Conservation (phyloP, 2,888 invertebrate species). For the Ligdia adustata region DNA sequence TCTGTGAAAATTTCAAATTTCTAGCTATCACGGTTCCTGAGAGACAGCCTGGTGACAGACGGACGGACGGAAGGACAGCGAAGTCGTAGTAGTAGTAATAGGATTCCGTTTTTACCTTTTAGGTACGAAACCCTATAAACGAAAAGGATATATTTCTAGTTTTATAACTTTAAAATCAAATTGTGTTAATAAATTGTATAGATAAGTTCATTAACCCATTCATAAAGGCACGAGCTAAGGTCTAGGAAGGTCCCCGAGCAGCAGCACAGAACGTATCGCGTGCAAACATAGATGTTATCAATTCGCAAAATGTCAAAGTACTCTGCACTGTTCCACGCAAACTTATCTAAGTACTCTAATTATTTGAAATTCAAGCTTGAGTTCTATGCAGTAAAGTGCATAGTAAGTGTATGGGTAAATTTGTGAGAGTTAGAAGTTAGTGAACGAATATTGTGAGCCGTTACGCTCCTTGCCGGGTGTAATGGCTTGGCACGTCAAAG, state of each 20-base stretch:
- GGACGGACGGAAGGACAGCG: too few relatives aligned
- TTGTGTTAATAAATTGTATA: too few relatives aligned
- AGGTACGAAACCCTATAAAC: too few relatives aligned
- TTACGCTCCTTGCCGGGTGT: constrained; percentile 44
- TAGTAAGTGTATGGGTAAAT: constrained; percentile 30
- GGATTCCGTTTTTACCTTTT: too few relatives aligned
- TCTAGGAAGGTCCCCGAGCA: constrained; percentile 10
- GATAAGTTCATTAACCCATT: constrained; percentile 18
- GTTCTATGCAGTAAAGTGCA: constrained; percentile 23
- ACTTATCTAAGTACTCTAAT: constrained; percentile 13
- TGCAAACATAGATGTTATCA: constrained; percentile 42
- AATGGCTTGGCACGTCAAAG: constrained; percentile 36
- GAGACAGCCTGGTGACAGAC: too few relatives aligned
- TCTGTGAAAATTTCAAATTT: too few relatives aligned
- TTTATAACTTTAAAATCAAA: too few relatives aligned
- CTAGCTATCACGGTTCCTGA: too few relatives aligned
- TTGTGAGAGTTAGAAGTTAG: constrained; percentile 43
- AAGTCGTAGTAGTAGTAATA: too few relatives aligned
- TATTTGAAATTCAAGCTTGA: constrained; percentile 27
- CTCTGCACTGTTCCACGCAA: constrained; percentile 33
- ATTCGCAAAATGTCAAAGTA: constrained; percentile 46
- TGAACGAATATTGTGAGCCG: constrained; percentile 46
- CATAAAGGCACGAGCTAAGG: constrained; percentile 2
- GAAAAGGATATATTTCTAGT: too few relatives aligned
- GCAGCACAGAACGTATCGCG: constrained; percentile 26